Conservation (phyloP, 2,888 invertebrate species). For the Hirtodrosophila histrioides region DNA sequence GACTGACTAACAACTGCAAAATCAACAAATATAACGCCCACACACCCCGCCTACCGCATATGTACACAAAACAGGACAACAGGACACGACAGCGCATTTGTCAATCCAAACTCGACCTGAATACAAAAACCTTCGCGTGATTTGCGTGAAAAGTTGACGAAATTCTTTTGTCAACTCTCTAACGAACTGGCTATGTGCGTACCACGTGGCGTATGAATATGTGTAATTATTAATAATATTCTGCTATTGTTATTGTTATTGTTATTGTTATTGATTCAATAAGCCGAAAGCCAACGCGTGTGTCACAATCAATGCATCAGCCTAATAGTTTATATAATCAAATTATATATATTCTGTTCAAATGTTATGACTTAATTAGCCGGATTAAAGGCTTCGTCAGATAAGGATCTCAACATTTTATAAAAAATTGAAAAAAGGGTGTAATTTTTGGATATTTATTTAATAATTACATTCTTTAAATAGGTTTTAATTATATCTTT, state of each 20-base stretch:
- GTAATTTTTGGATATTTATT: too few relatives aligned
- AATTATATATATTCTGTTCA: not conserved
- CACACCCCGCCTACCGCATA: not conserved
- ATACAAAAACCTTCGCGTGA: slow-evolving; percentile 31
- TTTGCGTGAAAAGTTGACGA: slow-evolving; percentile 13
- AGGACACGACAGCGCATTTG: slow-evolving; percentile 42
- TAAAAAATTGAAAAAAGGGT: too few relatives aligned
- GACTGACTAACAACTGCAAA: slow-evolving; percentile 26
- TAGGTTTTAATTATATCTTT: too few relatives aligned
- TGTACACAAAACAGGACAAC: slow-evolving; percentile 8
- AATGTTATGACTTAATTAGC: too few relatives aligned
- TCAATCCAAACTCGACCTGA: slow-evolving; percentile 24
- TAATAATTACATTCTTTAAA: too few relatives aligned
- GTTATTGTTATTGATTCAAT: slow-evolving; percentile 7
- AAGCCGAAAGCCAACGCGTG: slow-evolving; percentile 1
- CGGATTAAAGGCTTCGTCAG: too few relatives aligned
- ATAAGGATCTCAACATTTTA: too few relatives aligned
- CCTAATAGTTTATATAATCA: not conserved
- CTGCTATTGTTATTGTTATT: not conserved
- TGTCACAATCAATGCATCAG: not conserved
- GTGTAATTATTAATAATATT: slow-evolving; percentile 33
- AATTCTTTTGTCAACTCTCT: slow-evolving; percentile 11
- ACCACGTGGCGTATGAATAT: slow-evolving; percentile 23
- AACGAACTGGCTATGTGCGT: slow-evolving; percentile 14
- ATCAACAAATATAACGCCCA: slow-evolving; percentile 14